Evolutionary conservation across 2,113 vertebrate species (phyloP), one percentile per base, ranked within the genome.

Genomic region (Osmerus mordax): DNA sequence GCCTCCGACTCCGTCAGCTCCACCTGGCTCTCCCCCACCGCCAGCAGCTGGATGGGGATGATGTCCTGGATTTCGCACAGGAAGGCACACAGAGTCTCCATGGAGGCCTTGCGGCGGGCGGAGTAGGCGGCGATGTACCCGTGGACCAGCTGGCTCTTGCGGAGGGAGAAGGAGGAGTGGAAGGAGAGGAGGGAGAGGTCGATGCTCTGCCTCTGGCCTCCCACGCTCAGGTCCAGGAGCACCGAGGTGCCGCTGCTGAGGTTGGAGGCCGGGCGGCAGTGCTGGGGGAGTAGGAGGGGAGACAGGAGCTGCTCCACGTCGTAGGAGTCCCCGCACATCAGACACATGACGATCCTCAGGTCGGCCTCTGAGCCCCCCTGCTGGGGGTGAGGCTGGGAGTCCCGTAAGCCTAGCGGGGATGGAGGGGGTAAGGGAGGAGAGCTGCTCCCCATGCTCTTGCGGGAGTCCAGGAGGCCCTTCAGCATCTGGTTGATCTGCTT

Each of bases 21-120:
- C 4, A 82, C 1, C 16, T 94, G 87, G 76, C 89, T 93, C 0
- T 97, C 94, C 0, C 92, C 93, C 60, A 99, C 86, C 0, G 96
- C 96, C 28, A 98, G 90, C 3, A 99, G 81, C 86, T 99, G 97
- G 13, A 99, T 82, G 25, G 97, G 97, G 73, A 99, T 93, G 65
- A 98, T 95, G 69, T 99, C 97, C 88, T 95, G 97, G 72, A 99
- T 94, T 84, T 99, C 97, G 81, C 95, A 96, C 47, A 99, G 90
- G 82, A 99, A 98, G 82, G 97, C 96, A 29, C 97, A 91, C 1
- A 99, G 86, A 64, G 94, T 96, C 79, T 97, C 96, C 91, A 99
- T 74, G 16, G 97, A 99, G 0, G 97, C 96, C 32, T 89, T 91
- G 29, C 97, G 94, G 11, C 89, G 90, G n/a, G 95, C 95, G 0